Base-by-base conservation (phyloP, 64 coral and sea anemone species). In the Montipora sp. region DNA sequence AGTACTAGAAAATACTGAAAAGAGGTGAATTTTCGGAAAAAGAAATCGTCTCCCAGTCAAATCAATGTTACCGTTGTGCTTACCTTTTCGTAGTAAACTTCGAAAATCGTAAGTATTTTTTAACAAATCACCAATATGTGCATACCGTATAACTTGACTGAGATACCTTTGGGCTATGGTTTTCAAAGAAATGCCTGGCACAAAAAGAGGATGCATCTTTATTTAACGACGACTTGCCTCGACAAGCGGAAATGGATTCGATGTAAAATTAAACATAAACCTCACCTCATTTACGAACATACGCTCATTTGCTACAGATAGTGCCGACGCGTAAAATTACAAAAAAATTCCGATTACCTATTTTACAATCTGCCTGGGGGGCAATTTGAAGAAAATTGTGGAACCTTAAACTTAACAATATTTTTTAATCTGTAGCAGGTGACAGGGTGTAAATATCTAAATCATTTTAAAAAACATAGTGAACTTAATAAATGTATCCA, bases 161-260 rank as follows among this genome's bases (percentile, higher is more conserved):
- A 63, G 7, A 53, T 47, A 46, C 43, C 43, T 83, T 45, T 19
- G 23, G 36, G 27, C 14, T 46, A 47, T 2, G 9, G 59, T 66
- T 78, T 50, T 47, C 49, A 48, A 57, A 57, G 5, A 71, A 18
- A 50, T 7, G 45, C 48, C 3, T 85, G 15, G 4, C 14, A 10
- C 15, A 49, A 85, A 85, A 85, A 51, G 63, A 72, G 46, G 49
- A 12, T 9, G 82, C 46, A 21, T 85, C 65, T 63, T 49, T 71
- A 85, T 85, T 85, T 85, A 85, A 85, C 45, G 49, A 49, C 82
- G 59, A 16, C 65, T 48, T 67, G 16, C 44, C 18, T 18, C 19
- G 65, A 71, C 47, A 48, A 85, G 47, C 82, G 82, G 82, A 85
- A 85, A 85, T 66, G 46, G 8, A 18, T 9, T 18, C 21, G 61